Conservation (phyloP, 2,888 invertebrate species). For the Ferdinandea cuprea region DNA sequence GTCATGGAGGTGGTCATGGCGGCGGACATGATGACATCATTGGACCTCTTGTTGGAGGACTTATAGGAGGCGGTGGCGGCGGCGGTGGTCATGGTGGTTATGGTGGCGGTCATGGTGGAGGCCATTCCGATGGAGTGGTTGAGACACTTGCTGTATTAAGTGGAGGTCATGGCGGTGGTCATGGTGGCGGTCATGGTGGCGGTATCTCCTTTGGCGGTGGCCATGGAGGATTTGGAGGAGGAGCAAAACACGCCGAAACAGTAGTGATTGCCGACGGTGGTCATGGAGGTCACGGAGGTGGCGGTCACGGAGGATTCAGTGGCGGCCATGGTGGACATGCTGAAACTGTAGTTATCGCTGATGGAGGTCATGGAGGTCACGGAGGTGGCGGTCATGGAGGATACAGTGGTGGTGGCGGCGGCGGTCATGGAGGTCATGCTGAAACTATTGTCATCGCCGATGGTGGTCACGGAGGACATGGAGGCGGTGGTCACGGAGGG, state of each 20-base stretch:
- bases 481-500: slow-evolving; percentile 26
- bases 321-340: slow-evolving; percentile 4
- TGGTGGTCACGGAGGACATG: slow-evolving; percentile 13
- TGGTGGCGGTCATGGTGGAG: slow-evolving; percentile 26
- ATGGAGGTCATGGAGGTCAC: slow-evolving; percentile 21
- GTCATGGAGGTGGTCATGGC: slow-evolving; percentile 45
- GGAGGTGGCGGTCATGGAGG: slow-evolving; percentile 26
- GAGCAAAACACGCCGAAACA: slow-evolving; percentile 23
- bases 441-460: background rate
- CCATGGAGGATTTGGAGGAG: slow-evolving; percentile 10
- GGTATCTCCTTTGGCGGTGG: slow-evolving; percentile 5
- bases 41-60: slow-evolving; percentile 28
- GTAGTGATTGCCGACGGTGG: slow-evolving; percentile 24
- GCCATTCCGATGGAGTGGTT: slow-evolving; percentile 9
- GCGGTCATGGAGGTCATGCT: slow-evolving; percentile 13
- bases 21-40: slow-evolving; percentile 26
- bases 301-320: slow-evolving; percentile 12
- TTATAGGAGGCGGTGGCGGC: slow-evolving; percentile 7
- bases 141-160: slow-evolving; percentile 6
- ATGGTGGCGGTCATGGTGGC: slow-evolving; percentile 24
- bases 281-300: slow-evolving; percentile 15
- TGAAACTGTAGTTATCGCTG: slow-evolving; percentile 5
- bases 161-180: too few species aligned
- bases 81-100: slow-evolving; percentile 7
- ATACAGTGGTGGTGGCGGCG: slow-evolving; percentile 21